phyloP scores from a whole-genome alignment of 2,888 invertebrate species.

The Pyrrhosoma nymphula region DNA sequence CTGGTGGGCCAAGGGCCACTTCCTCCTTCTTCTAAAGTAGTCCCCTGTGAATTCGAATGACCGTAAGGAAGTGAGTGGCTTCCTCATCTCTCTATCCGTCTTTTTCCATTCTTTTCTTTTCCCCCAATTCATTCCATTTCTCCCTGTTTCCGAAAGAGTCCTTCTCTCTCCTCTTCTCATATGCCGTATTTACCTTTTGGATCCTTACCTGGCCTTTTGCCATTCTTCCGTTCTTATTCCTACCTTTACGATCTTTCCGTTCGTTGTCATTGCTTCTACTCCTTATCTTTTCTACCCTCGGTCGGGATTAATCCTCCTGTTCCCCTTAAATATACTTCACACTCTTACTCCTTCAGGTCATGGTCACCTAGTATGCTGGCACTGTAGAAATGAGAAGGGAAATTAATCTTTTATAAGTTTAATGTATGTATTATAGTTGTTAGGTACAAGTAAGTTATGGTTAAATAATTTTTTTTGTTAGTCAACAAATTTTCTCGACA shows the following conservation, averaged over 20 bases:
- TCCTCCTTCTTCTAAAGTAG: not conserved
- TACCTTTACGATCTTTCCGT: not conserved
- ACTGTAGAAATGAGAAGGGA: too few species aligned
- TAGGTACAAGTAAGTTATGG: too few species aligned
- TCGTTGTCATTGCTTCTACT: too few species aligned
- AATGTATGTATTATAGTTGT: too few species aligned
- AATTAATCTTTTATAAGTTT: too few species aligned
- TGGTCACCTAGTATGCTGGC: too few species aligned
- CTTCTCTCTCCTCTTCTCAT: not conserved
- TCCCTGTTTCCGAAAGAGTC: not conserved
- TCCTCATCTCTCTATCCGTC: not conserved
- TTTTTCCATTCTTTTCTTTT: not conserved
- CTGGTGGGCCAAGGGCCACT: not conserved
- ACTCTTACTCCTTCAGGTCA: too few species aligned
- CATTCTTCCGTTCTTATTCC: not conserved
- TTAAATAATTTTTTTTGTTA: too few species aligned
- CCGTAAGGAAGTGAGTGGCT: conserved; percentile 8
- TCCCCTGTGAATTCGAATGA: not conserved
- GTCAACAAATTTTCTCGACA: too few species aligned
- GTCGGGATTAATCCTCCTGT: too few species aligned
- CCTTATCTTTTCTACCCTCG: too few species aligned
- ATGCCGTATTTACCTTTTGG: not conserved
- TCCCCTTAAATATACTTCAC: too few species aligned
- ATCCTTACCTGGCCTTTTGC: not conserved
- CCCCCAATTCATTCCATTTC: not conserved